Base-by-base conservation (phyloP, 2,888 invertebrate genomes). In the Drosophila longiperda region DNA sequence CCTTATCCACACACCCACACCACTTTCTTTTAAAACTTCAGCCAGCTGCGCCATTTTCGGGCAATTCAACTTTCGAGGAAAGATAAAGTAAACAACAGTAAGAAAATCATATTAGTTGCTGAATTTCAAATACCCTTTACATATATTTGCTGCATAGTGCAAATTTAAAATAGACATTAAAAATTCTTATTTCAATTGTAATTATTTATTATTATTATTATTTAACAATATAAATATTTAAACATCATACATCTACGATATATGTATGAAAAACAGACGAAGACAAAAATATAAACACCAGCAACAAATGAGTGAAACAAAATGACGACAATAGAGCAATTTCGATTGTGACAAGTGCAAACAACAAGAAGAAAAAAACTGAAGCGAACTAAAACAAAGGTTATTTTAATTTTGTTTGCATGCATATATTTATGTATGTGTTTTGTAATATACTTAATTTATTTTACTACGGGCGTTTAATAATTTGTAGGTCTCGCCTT, bases 31-130 rank as follows among this genome's bases (percentile, higher is more conserved):
- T 42, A 20, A 53, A 36, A 15, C 49, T 58, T 36, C 49, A 49
- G 36, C 11, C 40, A 38, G 23, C 48, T 36, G 48, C 50, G 65
- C 42, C 60, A 68, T 65, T 78, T 74, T 78, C 70, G 74, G 73
- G 78, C 82, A 82, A 84, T 81, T 81, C 78, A 79, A 79, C 77
- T 71, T 78, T 72, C 64, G 66, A 63, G 58, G 54, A 62, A 68
- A 59, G 50, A 67, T 48, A 63, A 66, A 60, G 58, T 67, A 73
- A 49, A 17, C 45, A 45, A 15, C 20, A 23, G 20, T 23, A 45
- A 15, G 4, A 8, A 15, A 45, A 23, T 2, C 45, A 15, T 23
- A 23, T 23, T 23, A 45, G 15, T 8, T 15, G 15, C 20, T 15
- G 8, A 15, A 7, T 4, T 8, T 7, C 15, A 23, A 23, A 45